Evolutionary conservation across 2,797 vertebrate species (phyloP).

Genomic region (Anas bernieri): DNA sequence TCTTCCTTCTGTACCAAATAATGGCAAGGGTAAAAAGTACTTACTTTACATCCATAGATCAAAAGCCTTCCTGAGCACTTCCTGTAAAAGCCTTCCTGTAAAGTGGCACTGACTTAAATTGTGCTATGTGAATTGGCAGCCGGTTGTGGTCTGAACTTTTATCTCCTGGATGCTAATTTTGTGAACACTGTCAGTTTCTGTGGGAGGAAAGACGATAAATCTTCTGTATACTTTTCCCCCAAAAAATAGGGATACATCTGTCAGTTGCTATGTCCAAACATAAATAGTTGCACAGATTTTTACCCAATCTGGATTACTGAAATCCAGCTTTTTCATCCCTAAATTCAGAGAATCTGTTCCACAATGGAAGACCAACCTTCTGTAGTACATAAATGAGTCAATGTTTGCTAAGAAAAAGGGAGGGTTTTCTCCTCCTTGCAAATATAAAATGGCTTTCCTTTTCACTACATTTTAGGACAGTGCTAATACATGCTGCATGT

Average conservation of each 20-base stretch:
- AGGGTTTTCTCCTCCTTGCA: not conserved
- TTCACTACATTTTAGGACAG: not conserved
- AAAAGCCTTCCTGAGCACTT: slow-evolving; percentile 54
- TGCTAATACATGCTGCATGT: not conserved
- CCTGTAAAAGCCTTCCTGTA: slow-evolving; percentile 58
- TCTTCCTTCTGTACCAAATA: slow-evolving; percentile 50
- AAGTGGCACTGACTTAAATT: slow-evolving; percentile 17
- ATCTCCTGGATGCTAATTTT: slow-evolving; percentile 56
- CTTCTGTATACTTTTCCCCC: not conserved
- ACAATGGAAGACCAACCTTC: not conserved
- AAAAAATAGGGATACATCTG: not conserved
- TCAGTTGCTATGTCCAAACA: not conserved
- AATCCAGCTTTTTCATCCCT: not conserved
- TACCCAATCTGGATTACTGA: not conserved
- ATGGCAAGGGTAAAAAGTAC: slow-evolving; percentile 49
- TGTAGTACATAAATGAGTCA: not conserved
- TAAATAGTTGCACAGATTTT: not conserved
- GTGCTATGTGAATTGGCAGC: slow-evolving; percentile 24
- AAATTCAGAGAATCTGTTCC: not conserved
- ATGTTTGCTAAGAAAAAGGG: not conserved
- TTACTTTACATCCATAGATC: slow-evolving; percentile 57
- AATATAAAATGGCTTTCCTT: not conserved
- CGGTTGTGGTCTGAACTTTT: slow-evolving; percentile 48
- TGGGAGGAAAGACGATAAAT: slow-evolving; percentile 12
- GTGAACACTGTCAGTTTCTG: slow-evolving; percentile 20